Evolutionary conservation across 92 coral and sea anemone genomes (phyloP).

Genomic region (Paramuricea clavata): DNA sequence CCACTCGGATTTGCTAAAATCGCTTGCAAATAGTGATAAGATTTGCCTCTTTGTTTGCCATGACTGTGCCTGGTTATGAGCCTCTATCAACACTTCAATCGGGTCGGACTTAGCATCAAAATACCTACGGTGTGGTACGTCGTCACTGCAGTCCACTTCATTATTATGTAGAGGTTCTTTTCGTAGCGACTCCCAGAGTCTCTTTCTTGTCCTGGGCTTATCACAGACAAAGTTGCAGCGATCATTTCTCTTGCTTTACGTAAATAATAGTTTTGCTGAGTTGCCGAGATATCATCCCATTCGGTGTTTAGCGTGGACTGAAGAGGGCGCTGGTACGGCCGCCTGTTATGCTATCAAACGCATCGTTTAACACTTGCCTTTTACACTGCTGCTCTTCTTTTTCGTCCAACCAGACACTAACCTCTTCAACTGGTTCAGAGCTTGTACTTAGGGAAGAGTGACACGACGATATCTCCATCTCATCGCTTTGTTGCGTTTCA

Average conservation of each 20-base stretch:
- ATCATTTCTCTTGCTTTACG: constrained; percentile 53
- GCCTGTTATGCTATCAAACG: neutral
- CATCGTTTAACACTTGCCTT: constrained; percentile 35
- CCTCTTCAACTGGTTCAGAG: constrained; percentile 19
- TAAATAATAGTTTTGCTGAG: constrained; percentile 53
- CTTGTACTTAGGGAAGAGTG: no score
- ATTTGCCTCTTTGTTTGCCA: constrained; percentile 71
- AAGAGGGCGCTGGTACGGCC: constrained; percentile 48
- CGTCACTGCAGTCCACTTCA: neutral
- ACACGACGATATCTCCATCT: no score
- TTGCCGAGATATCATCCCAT: constrained; percentile 68
- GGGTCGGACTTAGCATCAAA: constrained; percentile 55
- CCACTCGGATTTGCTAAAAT: constrained; percentile 68
- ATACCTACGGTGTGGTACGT: constrained; percentile 20
- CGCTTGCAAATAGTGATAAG: constrained; percentile 72
- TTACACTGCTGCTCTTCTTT: constrained; percentile 41
- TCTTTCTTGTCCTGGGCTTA: constrained; percentile 68
- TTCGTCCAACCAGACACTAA: constrained; percentile 40
- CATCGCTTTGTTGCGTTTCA: no score
- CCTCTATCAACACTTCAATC: constrained; percentile 54
- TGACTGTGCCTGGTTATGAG: constrained; percentile 52
- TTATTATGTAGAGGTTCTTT: constrained; percentile 57
- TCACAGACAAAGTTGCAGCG: constrained; percentile 43
- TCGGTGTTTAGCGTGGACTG: constrained; percentile 61
- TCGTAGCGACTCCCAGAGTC: constrained; percentile 56